Percentiles rank a stretch among this genome's conserved stretches.
Evolutionary conservation across 1,140 invertebrate species (phyloP).

Genomic region (Littorina saxatilis): DNA sequence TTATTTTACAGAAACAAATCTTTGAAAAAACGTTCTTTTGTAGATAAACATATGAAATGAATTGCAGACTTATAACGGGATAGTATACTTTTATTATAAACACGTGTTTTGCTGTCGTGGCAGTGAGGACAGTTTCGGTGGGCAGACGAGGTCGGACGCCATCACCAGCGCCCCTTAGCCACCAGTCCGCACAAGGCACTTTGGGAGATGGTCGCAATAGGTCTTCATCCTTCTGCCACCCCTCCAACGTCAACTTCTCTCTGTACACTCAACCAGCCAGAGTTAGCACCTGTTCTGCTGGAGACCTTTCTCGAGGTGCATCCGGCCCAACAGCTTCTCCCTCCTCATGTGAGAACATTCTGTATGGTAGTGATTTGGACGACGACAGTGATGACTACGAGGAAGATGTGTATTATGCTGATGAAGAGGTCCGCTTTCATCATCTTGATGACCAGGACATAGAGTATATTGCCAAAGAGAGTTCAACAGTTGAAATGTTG

Average conservation of each 20-base stretch:
- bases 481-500: neutral
- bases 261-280: neutral
- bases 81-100: too few species aligned
- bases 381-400: neutral
- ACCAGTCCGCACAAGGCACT: neutral
- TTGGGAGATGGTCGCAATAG: too few species aligned
- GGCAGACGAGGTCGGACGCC: neutral
- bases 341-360: neutral
- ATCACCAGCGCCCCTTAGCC: neutral
- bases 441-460: neutral
- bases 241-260: too few species aligned
- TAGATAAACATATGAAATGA: too few species aligned
- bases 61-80: too few species aligned
- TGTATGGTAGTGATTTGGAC: neutral
- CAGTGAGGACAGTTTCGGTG: neutral
- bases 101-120: neutral
- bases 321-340: neutral
- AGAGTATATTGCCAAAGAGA: neutral
- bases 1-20: too few species aligned
- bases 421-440: neutral
- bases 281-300: too few species aligned
- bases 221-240: too few species aligned
- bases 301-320: too few species aligned
- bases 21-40: too few species aligned
- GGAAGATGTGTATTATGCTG: neutral